Conservation (phyloP, 2,888 invertebrate species). For the Teleiodes luculella region DNA sequence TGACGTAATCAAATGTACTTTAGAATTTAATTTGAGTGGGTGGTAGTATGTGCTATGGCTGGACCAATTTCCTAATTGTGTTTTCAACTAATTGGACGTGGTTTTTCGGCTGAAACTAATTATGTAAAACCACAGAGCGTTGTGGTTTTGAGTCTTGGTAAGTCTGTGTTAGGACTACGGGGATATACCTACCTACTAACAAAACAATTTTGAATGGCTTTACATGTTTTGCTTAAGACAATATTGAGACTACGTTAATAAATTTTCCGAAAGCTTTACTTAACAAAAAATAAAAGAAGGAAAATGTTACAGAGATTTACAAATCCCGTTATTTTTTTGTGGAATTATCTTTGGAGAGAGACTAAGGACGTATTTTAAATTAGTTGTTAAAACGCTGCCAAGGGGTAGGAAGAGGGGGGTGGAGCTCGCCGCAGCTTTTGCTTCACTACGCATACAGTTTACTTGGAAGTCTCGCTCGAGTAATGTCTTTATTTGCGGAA, state of each 20-base stretch:
- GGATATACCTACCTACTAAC: too few relatives aligned
- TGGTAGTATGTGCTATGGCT: not conserved
- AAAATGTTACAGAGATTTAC: not conserved
- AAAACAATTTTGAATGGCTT: too few relatives aligned
- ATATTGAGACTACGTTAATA: not conserved
- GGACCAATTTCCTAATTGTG: not conserved
- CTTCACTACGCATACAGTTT: conserved; percentile 30
- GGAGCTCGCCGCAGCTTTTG: conserved; percentile 11
- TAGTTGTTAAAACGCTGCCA: conserved; percentile 5
- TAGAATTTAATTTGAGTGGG: not conserved
- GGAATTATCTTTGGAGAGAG: not conserved
- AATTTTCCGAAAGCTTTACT: conserved; percentile 2
- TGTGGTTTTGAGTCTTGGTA: not conserved
- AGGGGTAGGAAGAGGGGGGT: too few relatives aligned
- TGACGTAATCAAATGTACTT: too few relatives aligned
- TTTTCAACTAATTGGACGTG: not conserved
- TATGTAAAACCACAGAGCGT: not conserved
- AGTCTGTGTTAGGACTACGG: not conserved
- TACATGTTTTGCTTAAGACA: too few relatives aligned
- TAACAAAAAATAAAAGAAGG: not conserved
- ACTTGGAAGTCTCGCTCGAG: too few relatives aligned
- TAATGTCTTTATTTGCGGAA: conserved; percentile 30
- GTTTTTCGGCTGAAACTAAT: conserved; percentile 1
- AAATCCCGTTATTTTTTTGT: not conserved
- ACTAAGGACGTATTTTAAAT: not conserved